Evolutionary conservation across 2,888 invertebrate species (phyloP).

Genomic region (Drosophila emarginata): DNA sequence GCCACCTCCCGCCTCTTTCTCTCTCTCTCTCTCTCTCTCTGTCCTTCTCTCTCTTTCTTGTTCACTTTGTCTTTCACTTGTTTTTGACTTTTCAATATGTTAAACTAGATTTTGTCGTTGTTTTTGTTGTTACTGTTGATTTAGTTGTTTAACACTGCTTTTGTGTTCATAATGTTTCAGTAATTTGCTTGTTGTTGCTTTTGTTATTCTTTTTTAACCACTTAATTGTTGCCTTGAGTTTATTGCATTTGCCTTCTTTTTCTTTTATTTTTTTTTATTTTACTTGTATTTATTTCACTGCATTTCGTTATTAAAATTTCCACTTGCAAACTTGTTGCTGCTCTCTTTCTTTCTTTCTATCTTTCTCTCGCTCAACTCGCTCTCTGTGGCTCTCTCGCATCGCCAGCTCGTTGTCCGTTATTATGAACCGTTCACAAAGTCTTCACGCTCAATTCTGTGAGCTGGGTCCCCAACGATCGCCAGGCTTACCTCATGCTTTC

Average conservation of each 20-base stretch:
- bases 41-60: conserved; percentile 41
- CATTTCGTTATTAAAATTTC: conserved; percentile 75
- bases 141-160: conserved; percentile 36
- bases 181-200: conserved; percentile 5
- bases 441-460: conserved; percentile 79
- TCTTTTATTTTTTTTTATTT: background rate
- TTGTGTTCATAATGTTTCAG: conserved; percentile 49
- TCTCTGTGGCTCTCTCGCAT: conserved; percentile 23
- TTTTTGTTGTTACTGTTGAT: conserved; percentile 32
- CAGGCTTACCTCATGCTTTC: conserved; percentile 66
- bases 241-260: conserved; percentile 16
- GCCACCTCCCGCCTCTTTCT: conserved; percentile 22
- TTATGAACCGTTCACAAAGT: conserved; percentile 78
- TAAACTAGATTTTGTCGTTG: conserved; percentile 42
- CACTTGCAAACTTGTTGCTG: conserved; percentile 74
- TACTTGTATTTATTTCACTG: conserved; percentile 54
- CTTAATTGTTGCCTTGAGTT: conserved; percentile 21
- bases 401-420: conserved; percentile 60
- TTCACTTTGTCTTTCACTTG: conserved; percentile 54
- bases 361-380: conserved; percentile 28
- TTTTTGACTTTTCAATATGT: conserved; percentile 40
- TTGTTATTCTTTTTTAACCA: conserved; percentile 14
- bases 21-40: conserved; percentile 26
- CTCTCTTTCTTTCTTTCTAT: conserved; percentile 48
- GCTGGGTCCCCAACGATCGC: conserved; percentile 62